Percentiles rank a stretch among this genome's conserved stretches.
Evolutionary conservation across 30 jellyfish, hydroid and myxozoan species (phyloP).

Genomic region (Aurelia aurita complex sp. Pacific): DNA sequence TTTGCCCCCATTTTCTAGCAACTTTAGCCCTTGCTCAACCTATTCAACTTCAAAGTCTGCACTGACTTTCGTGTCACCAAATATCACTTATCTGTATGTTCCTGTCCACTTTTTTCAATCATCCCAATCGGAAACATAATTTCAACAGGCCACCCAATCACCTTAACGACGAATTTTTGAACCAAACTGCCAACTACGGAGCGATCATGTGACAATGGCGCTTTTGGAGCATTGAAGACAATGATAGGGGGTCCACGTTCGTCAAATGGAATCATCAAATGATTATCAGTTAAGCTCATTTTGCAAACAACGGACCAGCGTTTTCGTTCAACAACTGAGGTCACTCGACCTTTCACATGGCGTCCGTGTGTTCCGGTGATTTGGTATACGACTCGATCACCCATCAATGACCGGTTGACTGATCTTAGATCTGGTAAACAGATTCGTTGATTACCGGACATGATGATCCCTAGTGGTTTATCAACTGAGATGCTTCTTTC

Average conservation of each 20-base stretch:
- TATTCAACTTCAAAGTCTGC: too few species aligned
- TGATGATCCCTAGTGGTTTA: slow-evolving; percentile 25
- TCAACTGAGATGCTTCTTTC: slow-evolving; percentile 26
- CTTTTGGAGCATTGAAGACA: slow-evolving; percentile 16
- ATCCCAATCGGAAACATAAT: slow-evolving; percentile 58
- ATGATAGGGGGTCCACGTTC: slow-evolving; percentile 70
- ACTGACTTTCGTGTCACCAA: too few species aligned
- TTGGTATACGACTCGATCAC: slow-evolving; percentile 50
- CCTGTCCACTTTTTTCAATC: slow-evolving; percentile 31
- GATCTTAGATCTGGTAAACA: slow-evolving; percentile 29
- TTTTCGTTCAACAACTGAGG: slow-evolving; percentile 22
- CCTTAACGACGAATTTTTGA: slow-evolving; percentile 19
- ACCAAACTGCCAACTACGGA: slow-evolving; percentile 30
- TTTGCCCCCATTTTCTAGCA: too few species aligned
- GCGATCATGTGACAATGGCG: background rate
- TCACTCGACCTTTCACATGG: slow-evolving; percentile 31
- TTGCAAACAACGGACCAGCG: slow-evolving; percentile 29
- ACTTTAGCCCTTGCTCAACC: too few species aligned
- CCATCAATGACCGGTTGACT: slow-evolving; percentile 50
- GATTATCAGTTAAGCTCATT: slow-evolving; percentile 13
- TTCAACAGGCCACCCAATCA: slow-evolving; percentile 66
- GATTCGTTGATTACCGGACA: slow-evolving; percentile 15
- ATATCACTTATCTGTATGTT: background rate
- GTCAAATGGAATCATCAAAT: slow-evolving; percentile 47
- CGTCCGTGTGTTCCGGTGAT: slow-evolving; percentile 1